phyloP scores from a whole-genome alignment of 2,113 vertebrate species.

The Megaleporinus macrocephalus region DNA sequence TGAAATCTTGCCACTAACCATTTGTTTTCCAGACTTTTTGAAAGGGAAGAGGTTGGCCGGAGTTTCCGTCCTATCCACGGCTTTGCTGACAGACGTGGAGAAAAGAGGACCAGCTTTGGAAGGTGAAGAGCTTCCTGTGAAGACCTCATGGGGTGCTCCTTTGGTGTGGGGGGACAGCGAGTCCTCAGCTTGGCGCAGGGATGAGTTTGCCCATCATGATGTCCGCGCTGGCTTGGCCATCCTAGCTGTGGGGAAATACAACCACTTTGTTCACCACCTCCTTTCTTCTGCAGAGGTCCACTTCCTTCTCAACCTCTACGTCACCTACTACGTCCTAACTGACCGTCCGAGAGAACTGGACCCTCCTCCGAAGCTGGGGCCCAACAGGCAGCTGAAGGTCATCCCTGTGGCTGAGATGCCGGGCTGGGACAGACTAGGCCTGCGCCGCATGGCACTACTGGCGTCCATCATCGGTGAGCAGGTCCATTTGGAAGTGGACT shows the following conservation, averaged over 20 bases:
- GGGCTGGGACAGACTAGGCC: conserved; percentile 70
- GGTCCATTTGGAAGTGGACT: conserved; percentile 67
- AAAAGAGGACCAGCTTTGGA: conserved; percentile 10
- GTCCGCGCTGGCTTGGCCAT: conserved; percentile 73
- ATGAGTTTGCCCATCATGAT: conserved; percentile 63
- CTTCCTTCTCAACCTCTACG: conserved; percentile 74
- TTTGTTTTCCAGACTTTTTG: conserved; percentile 65
- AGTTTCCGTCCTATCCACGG: not conserved
- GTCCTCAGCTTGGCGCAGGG: conserved; percentile 64
- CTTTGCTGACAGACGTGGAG: not conserved
- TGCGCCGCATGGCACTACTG: conserved; percentile 69
- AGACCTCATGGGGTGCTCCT: conserved; percentile 81
- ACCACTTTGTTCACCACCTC: conserved; percentile 68
- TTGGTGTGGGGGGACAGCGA: conserved; percentile 81
- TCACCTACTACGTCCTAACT: conserved; percentile 80
- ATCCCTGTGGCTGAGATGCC: conserved; percentile 69
- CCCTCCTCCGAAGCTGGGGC: conserved; percentile 62
- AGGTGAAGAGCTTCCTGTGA: conserved; percentile 24
- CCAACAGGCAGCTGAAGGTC: conserved; percentile 66
- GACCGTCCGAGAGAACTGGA: conserved; percentile 71
- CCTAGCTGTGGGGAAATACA: conserved; percentile 79
- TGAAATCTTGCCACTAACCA: no score
- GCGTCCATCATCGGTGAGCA: conserved; percentile 61
- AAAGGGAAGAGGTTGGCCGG: conserved; percentile 43
- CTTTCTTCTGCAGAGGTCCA: conserved; percentile 73